Evolutionary conservation across 2,797 vertebrate genomes (phyloP).

Genomic region (Cichlasoma orientale): DNA sequence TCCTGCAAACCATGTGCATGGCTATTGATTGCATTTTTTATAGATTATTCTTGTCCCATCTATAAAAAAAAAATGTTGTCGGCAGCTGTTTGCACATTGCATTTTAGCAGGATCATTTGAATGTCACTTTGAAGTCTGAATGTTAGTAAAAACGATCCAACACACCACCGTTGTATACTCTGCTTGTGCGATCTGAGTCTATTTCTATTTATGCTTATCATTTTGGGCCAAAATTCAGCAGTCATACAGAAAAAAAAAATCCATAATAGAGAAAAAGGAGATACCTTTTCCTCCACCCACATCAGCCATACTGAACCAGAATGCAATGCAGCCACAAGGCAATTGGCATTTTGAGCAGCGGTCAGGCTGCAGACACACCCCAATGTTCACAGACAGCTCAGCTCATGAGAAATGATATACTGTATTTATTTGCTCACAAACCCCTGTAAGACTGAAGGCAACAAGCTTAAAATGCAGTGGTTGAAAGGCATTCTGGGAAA

Average conservation of each 20-base stretch:
- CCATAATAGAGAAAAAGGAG: not conserved
- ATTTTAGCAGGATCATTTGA: constrained; percentile 43
- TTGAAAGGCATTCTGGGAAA: constrained; percentile 29
- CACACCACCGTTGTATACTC: not conserved
- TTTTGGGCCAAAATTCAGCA: not conserved
- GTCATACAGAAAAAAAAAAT: not conserved
- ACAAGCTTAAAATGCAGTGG: not conserved
- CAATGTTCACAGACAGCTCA: constrained; percentile 6
- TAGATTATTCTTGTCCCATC: constrained; percentile 38
- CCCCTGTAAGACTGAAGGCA: not conserved
- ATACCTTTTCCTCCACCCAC: not conserved
- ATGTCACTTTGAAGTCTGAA: constrained; percentile 30
- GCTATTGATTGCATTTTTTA: constrained; percentile 57
- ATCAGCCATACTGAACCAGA: constrained; percentile 8
- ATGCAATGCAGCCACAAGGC: constrained; percentile 25
- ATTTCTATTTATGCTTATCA: not conserved
- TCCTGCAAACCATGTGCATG: constrained; percentile 18
- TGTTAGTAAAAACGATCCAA: constrained; percentile 3
- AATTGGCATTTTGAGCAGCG: constrained; percentile 31
- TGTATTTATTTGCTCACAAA: constrained; percentile 29
- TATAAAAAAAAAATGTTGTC: constrained; percentile 22
- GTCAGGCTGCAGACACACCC: constrained; percentile 13
- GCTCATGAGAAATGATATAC: not conserved
- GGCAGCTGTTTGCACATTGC: constrained; percentile 33
- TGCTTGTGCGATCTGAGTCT: not conserved